These are phyloP conservation scores for Gnathonemus echidnorhynchus DNA, from an alignment of 2,113 vertebrate genomes.

Conservation along the genomic window DNA sequence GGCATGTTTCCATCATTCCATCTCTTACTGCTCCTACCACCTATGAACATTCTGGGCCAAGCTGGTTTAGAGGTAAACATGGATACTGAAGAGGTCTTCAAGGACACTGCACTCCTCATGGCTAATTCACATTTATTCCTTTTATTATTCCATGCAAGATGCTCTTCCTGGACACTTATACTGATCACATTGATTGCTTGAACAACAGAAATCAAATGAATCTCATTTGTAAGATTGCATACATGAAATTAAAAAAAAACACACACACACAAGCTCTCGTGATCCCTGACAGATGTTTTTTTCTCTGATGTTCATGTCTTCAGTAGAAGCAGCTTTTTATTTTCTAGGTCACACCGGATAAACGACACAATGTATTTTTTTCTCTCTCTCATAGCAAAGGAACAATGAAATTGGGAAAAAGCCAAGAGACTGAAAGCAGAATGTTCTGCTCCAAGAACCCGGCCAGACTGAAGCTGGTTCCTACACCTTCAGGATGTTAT, in stretches of 20 bases:
- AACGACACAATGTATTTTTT: neutral
- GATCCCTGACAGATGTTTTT: neutral
- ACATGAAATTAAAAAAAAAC: neutral
- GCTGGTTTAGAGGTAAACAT: too few species aligned
- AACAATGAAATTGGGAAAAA: neutral
- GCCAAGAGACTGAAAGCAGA: neutral
- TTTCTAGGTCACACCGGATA: neutral
- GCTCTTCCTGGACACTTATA: neutral
- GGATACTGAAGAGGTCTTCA: too few species aligned
- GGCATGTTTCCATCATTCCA: neutral
- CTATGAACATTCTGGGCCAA: too few species aligned
- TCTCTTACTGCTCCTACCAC: neutral
- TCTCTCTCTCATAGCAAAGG: neutral
- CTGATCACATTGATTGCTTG: neutral
- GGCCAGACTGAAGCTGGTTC: too few species aligned
- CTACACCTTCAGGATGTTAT: neutral
- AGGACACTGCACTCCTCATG: too few species aligned
- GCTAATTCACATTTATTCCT: neutral
- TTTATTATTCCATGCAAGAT: neutral
- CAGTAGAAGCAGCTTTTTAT: neutral
- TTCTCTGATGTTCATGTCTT: neutral
- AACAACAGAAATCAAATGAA: neutral
- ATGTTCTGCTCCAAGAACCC: neutral
- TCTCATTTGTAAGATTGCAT: neutral
- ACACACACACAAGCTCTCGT: neutral